These are phyloP conservation scores for Thamnophis elegans DNA, from an alignment of 2,797 vertebrate species.

Conservation along the genomic window DNA sequence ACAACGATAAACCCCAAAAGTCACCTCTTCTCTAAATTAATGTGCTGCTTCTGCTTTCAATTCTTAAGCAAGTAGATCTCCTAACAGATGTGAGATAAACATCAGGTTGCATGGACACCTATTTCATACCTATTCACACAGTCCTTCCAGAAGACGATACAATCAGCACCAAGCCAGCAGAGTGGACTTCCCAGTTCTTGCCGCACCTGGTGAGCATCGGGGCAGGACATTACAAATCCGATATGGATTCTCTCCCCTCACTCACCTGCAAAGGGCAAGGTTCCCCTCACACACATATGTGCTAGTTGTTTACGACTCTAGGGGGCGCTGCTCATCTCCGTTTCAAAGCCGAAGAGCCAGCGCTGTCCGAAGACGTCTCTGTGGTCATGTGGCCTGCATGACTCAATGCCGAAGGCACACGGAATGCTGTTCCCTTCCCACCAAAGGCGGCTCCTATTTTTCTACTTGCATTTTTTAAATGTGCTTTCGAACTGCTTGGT, in stretches of 20 bases:
- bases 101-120: rapidly evolving
- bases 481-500: too few relatives aligned
- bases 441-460: too few relatives aligned
- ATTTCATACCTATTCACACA: neutral
- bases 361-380: too few relatives aligned
- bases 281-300: neutral
- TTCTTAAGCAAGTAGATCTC: neutral
- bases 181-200: neutral
- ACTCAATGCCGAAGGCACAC: too few relatives aligned
- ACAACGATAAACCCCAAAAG: neutral
- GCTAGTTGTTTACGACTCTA: too few relatives aligned
- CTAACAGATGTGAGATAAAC: neutral
- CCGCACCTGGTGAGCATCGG: neutral
- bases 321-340: too few relatives aligned
- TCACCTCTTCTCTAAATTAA: neutral
- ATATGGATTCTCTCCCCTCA: neutral
- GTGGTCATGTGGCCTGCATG: too few relatives aligned
- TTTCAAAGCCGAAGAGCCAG: too few relatives aligned
- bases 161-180: neutral
- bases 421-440: too few relatives aligned
- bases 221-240: neutral
- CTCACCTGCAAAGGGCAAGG: neutral
- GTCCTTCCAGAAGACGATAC: neutral
- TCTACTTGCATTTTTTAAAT: too few relatives aligned
- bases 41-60: neutral